These are phyloP conservation scores for Eupithecia inturbata DNA, from an alignment of 2,888 invertebrate species.

Conservation along the genomic window DNA sequence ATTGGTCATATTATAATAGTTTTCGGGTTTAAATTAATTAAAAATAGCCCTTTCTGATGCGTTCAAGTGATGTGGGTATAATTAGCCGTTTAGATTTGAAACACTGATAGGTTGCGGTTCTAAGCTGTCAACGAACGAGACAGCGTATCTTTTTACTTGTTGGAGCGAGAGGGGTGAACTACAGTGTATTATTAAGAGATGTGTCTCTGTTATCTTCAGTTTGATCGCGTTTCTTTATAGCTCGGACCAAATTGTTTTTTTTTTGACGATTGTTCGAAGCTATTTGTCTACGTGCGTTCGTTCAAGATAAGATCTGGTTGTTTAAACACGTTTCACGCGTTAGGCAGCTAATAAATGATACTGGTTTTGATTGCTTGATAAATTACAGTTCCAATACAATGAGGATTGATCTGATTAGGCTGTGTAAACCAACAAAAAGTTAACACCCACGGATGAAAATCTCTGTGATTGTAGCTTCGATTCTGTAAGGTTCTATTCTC, in stretches of 20 bases:
- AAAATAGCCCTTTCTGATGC: conserved; percentile 77
- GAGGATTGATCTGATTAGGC: conserved; percentile 25
- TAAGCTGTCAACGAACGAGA: conserved; percentile 74
- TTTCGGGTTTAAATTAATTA: conserved; percentile 82
- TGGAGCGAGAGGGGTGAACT: conserved; percentile 52
- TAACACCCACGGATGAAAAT: conserved; percentile 8
- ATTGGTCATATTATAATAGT: conserved; percentile 82
- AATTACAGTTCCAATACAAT: conserved; percentile 38
- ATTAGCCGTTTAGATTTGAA: conserved; percentile 81
- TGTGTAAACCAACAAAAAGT: conserved; percentile 15
- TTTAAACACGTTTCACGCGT: conserved; percentile 70
- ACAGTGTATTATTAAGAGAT: conserved; percentile 79
- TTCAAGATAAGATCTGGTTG: conserved; percentile 71
- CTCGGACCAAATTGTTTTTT: conserved; percentile 80
- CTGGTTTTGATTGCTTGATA: conserved; percentile 40
- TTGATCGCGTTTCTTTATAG: conserved; percentile 79
- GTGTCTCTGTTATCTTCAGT: conserved; percentile 73
- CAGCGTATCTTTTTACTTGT: conserved; percentile 46
- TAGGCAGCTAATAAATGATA: conserved; percentile 46
- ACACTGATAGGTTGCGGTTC: conserved; percentile 73
- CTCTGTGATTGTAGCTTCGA: conserved; percentile 1
- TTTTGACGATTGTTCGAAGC: conserved; percentile 81
- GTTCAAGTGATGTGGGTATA: conserved; percentile 82
- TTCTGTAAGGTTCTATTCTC: background rate
- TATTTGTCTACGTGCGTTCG: conserved; percentile 80